Base-by-base conservation (phyloP, 2,113 vertebrate genomes). In the Misgurnus mizolepis region DNA sequence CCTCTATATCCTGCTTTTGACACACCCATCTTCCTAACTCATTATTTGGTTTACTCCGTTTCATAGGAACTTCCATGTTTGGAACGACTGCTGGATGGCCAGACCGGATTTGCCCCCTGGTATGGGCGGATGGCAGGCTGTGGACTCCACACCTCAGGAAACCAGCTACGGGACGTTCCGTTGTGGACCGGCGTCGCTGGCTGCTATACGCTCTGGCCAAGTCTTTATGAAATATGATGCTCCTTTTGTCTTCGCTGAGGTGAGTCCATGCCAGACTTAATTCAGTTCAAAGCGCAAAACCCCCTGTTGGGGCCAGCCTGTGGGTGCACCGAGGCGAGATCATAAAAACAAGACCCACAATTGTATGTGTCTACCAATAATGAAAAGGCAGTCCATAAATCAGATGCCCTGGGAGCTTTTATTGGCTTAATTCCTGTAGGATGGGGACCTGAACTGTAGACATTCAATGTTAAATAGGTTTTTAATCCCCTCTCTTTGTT, bases 81-180 rank as follows among this genome's bases (percentile, higher is more conserved):
- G 96, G 96, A 96, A 96, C 2, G 95, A 97, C 80, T 97, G 95
- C 85, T 98, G 96, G 96, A 96, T 97, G 95, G 94, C 93, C 17
- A 91, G 96, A 67, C 93, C 94, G 0, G 96, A 98, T 88, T 89
- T 98, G 72, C 95, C 79, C 6, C 85, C 85, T 1, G 90, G 91
- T 5, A 88, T 94, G 62, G 93, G 89, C 0, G 95, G 96, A 73
- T 98, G 96, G 96, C 96, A 97, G 88, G 94, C 94, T 10, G 85
- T 97, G 49, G 91, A 96, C 85, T 89, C 95, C 76, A 93, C 89
- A 7, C 93, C 90, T n/a, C 96, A 97, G 86, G 96, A 97, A 85
- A 96, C 95, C 8, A 97, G 96, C 82, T 95, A 95, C 79, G 96
- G 96, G 34, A 95, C 94, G 60, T 96, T 96, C 90, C 93, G 96